Base-by-base conservation (phyloP, 2,113 vertebrate genomes). In the Cacatua alba region DNA sequence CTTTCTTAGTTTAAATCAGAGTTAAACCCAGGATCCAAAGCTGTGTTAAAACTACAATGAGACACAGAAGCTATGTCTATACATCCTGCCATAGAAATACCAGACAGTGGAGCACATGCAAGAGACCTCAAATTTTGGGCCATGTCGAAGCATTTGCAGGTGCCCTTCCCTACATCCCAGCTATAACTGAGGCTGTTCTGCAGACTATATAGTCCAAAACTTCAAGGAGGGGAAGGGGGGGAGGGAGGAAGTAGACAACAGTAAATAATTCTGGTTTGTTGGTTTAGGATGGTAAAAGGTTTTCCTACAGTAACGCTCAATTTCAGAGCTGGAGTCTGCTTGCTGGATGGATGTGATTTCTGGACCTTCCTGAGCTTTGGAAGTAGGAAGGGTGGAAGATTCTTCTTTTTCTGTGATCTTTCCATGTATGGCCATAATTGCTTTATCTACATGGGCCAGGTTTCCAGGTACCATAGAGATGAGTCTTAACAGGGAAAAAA, bases 391-490 rank as follows among this genome's bases (percentile, higher is more conserved):
- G 5, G 39, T 71, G 39, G 77, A 86, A 95, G 91, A 63, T 53
- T 72, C 29, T 76, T 89, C 35, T 76, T 83, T 72, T 52, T 4
- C 86, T 57, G 65, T 84, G 77, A 59, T 88, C 91, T 91, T 94
- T 91, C 95, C 91, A 77, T 44, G 72, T 81, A 59, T 87, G 74
- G 59, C 72, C 63, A 76, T 52, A 82, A 62, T 84, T 0, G 1
- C 78, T 93, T 95, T 96, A 96, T 96, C 96, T 94, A 11, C 63
- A 3, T 6, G 49, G 81, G 92, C 91, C 94, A 96, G 92, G 64
- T 96, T 96, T 97, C 95, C 96, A 97, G 95, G 96, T 97, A 59
- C 93, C 94, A 77, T 62, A 96, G 95, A 94, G 91, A 96, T 94
- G 95, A 91, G 44, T 79, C 83, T 94, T 77, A 85, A 80, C 7